These are phyloP conservation scores for Meriones psammophilus DNA, from an alignment of 2,797 vertebrate genomes.

Conservation along the genomic window DNA sequence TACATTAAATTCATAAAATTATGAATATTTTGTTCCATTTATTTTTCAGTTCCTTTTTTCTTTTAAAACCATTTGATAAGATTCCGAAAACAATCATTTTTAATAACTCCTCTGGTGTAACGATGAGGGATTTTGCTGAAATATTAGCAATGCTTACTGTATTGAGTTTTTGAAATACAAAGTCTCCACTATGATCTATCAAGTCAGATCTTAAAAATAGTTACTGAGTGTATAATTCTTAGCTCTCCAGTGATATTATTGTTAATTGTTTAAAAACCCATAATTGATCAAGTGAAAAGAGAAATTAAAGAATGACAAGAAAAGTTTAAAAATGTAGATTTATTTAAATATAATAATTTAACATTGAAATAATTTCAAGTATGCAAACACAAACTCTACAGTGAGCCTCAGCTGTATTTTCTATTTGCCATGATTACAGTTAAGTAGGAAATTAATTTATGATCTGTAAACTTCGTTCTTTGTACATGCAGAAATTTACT, in stretches of 20 bases:
- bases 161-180: slow-evolving; percentile 35
- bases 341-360: slow-evolving; percentile 29
- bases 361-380: slow-evolving; percentile 50
- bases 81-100: slow-evolving; percentile 40
- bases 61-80: slow-evolving; percentile 10
- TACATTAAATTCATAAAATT: slow-evolving; percentile 3
- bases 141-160: slow-evolving; percentile 48
- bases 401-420: neutral
- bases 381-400: neutral
- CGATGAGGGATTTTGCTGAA: slow-evolving; percentile 46
- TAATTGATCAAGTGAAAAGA: slow-evolving; percentile 82
- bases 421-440: neutral
- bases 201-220: slow-evolving; percentile 67
- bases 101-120: neutral
- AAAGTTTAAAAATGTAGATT: slow-evolving; percentile 15
- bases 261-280: slow-evolving; percentile 73
- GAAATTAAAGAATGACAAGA: slow-evolving; percentile 69
- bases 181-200: slow-evolving; percentile 12
- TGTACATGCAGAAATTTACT: neutral
- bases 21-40: neutral
- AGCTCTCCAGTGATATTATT: slow-evolving; percentile 57
- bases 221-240: slow-evolving; percentile 59
- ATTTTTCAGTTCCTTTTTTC: neutral
- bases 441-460: neutral
- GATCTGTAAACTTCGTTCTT: neutral